These are phyloP conservation scores for Linnaemya vulpina DNA, from an alignment of 2,888 invertebrate species.

Conservation along the genomic window DNA sequence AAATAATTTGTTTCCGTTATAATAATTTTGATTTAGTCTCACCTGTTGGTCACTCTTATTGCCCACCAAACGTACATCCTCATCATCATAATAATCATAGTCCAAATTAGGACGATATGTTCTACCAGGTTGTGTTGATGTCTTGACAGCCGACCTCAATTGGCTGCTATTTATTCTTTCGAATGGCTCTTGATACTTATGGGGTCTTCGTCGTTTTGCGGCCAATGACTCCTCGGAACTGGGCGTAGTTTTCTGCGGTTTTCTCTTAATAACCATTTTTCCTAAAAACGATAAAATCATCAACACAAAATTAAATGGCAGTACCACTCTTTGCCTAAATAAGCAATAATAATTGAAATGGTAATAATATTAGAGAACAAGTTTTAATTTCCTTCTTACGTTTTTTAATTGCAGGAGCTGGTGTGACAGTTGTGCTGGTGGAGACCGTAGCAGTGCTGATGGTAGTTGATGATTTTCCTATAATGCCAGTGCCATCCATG, in stretches of 20 bases:
- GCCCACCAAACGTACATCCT: constrained; percentile 84
- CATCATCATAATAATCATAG: constrained; percentile 89
- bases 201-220: constrained; percentile 77
- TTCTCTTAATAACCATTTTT: constrained; percentile 74
- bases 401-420: constrained; percentile 52
- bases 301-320: constrained; percentile 42
- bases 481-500: constrained; percentile 65
- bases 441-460: constrained; percentile 2
- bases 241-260: constrained; percentile 77
- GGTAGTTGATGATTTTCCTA: constrained; percentile 33
- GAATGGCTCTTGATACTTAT: constrained; percentile 78
- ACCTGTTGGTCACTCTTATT: constrained; percentile 83
- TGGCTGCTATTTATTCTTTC: constrained; percentile 77
- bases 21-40: constrained; percentile 58
- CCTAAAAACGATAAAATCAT: constrained; percentile 69
- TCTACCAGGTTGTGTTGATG: constrained; percentile 73
- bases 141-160: constrained; percentile 47
- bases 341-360: constrained; percentile 7
- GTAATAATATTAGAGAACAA: background rate
- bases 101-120: constrained; percentile 83
- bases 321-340: constrained; percentile 27
- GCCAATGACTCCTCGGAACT: constrained; percentile 66
- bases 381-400: constrained; percentile 71
- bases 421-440: constrained; percentile 49
- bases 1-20: too few relatives aligned